Evolutionary conservation across 2,113 vertebrate species (phyloP).

Genomic region (Ginglymostoma cirratum): DNA sequence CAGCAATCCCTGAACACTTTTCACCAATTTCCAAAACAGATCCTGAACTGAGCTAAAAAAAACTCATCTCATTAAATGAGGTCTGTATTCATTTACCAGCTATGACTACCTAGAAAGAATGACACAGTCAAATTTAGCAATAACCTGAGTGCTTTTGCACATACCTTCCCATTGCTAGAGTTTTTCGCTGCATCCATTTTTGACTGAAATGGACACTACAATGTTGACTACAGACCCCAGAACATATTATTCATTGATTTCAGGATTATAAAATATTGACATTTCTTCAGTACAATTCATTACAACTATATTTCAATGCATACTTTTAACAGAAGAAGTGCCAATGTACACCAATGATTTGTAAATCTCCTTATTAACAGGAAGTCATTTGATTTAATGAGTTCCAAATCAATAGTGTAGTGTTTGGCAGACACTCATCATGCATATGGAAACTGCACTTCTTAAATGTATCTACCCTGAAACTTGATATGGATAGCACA

Average conservation of each 20-base stretch:
- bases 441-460: background rate
- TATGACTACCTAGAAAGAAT: background rate
- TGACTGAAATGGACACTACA: background rate
- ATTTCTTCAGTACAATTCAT: background rate
- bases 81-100: background rate
- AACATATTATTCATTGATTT: background rate
- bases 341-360: slow-evolving; percentile 4
- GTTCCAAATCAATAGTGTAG: background rate
- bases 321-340: background rate
- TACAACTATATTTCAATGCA: slow-evolving; percentile 9
- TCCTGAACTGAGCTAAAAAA: background rate
- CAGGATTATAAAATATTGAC: background rate
- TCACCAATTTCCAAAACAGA: background rate
- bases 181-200: background rate
- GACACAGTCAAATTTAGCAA: background rate
- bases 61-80: background rate
- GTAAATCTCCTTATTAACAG: slow-evolving; percentile 17
- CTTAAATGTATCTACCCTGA: background rate
- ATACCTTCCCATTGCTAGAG: background rate
- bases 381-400: slow-evolving; percentile 19
- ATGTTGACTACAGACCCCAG: background rate
- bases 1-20: background rate
- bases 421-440: background rate
- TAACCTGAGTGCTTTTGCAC: background rate
- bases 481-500: background rate